Evolutionary conservation across 2,113 vertebrate genomes (phyloP).

Genomic region (Collichthys lucidus): DNA sequence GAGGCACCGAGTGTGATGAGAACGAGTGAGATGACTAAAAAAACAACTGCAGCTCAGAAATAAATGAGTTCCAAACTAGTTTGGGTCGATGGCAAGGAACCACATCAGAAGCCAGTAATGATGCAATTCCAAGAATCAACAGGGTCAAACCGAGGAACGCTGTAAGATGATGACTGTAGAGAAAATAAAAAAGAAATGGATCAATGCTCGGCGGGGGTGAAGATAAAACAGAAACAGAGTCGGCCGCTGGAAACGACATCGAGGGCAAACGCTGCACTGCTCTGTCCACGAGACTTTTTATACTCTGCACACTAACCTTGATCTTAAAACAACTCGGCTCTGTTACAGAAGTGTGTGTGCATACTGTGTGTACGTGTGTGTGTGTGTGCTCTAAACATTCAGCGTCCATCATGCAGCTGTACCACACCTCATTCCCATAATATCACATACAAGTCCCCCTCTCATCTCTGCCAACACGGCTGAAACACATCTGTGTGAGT

Average conservation of each 20-base stretch:
- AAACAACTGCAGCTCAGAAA: constrained; percentile 21
- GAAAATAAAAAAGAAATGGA: constrained; percentile 11
- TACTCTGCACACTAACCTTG: constrained; percentile 22
- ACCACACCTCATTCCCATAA: constrained; percentile 45
- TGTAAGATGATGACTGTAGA: constrained; percentile 31
- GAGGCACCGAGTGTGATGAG: background rate
- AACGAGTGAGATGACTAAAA: background rate
- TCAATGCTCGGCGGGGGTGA: background rate
- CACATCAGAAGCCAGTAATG: constrained; percentile 22
- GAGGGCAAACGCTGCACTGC: background rate
- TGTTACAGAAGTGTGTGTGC: constrained; percentile 5
- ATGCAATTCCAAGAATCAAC: constrained; percentile 46
- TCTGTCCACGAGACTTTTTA: constrained; percentile 34
- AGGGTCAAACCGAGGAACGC: constrained; percentile 25
- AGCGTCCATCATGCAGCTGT: constrained; percentile 44
- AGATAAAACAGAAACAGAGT: constrained; percentile 19
- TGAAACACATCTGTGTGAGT: background rate
- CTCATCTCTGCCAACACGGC: background rate
- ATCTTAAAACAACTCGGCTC: constrained; percentile 15
- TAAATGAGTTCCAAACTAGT: constrained; percentile 24
- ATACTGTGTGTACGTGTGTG: constrained; percentile 20
- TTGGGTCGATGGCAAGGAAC: constrained; percentile 22
- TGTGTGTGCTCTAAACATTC: constrained; percentile 33
- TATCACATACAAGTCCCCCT: constrained; percentile 75
- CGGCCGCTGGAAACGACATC: background rate